Base-by-base conservation (phyloP, 1,140 invertebrate species). In the Ceratina australensis region DNA sequence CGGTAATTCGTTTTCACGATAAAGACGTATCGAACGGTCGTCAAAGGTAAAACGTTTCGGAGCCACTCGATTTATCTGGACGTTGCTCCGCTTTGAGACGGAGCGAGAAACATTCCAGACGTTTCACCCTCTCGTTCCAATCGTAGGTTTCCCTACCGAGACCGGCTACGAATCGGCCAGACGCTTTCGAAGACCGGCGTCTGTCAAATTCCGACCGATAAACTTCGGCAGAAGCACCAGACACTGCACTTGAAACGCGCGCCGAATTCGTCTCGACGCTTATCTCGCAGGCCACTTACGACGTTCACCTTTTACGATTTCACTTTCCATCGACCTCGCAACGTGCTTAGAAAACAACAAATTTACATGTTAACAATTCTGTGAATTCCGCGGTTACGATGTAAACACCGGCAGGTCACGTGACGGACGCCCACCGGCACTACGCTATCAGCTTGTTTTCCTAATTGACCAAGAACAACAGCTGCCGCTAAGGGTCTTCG, bases 191-290 rank as follows among this genome's bases (percentile, higher is more conserved):
- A 59, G 26, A 64, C 24, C 47, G n/a, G 33, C 54, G 71, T 68
- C 82, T 47, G 81, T 84, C 82, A 72, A 80, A 83, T 78, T 80
- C 72, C 71, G 56, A 71, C 72, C 72, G 82, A 84, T 83, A 83
- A 84, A 83, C 81, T 75, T 54, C 24, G 67, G 73, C 79, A 49
- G 68, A 49, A 54, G 50, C 72, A 60, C 60, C 81, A 75, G 76
- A 73, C 80, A 24, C 33, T 54, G 64, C 42, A 20, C 22, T 49
- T 63, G 56, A 79, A 82, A 73, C 59, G 49, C n/a, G 15, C 69
- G 59, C 42, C 61, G 49, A 72, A 72, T 72, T 65, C 50, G 12
- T 7, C 22, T 5, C 24, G 59, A 56, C 52, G 22, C 12, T 72
- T 64, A 64, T 78, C 75, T 28, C 56, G 1, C 33, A 42, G 33